phyloP scores from a whole-genome alignment of 2,113 vertebrate genomes.

The Malurus elegans region DNA sequence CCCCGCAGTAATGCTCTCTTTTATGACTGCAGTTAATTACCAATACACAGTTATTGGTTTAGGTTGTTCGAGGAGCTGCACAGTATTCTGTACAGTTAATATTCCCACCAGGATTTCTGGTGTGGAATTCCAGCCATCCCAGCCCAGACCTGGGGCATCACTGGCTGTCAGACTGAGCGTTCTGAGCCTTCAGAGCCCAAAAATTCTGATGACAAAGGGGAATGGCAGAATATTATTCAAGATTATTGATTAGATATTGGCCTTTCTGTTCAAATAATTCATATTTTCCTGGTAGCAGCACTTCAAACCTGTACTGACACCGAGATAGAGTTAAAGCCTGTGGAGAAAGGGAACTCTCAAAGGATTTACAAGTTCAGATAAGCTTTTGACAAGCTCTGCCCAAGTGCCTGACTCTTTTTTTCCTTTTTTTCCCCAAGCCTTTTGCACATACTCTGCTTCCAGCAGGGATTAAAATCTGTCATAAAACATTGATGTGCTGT shows the following conservation, averaged over 20 bases:
- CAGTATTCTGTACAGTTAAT: not conserved
- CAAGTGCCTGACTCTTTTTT: not conserved
- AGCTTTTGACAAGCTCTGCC: slow-evolving; percentile 42
- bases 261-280: not conserved
- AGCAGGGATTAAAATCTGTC: slow-evolving; percentile 1
- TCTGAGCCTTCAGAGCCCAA: not conserved
- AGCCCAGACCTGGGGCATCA: not conserved
- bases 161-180: not conserved
- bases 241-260: not conserved
- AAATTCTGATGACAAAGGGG: not conserved
- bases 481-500: slow-evolving; percentile 44
- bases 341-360: not conserved
- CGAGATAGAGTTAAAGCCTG: not conserved
- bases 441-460: slow-evolving; percentile 14
- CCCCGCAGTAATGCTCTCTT: not conserved
- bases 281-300: not conserved
- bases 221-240: not conserved
- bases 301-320: not conserved
- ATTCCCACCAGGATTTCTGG: not conserved
- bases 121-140: not conserved
- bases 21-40: not conserved
- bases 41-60: not conserved
- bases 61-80: not conserved
- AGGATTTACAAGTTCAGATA: slow-evolving; percentile 53
- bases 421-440: not conserved